Conservation (phyloP, 2,113 vertebrate genomes). For the Rhizomys pruinosus region DNA sequence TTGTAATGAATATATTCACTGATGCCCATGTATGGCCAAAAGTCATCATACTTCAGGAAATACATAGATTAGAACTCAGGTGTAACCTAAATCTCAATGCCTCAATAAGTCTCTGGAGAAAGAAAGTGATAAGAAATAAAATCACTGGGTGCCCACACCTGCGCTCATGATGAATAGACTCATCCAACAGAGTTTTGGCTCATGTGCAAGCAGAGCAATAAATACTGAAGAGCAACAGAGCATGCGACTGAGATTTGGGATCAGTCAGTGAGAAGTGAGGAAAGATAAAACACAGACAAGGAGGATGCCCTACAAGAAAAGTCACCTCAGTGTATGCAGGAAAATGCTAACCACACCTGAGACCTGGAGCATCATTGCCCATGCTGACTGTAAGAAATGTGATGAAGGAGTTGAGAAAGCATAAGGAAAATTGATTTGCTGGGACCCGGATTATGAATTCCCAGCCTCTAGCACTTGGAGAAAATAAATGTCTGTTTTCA, state of each 20-base stretch:
- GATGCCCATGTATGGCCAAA: background rate
- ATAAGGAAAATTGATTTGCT: background rate
- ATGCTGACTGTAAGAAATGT: background rate
- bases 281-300: background rate
- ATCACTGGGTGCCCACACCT: background rate
- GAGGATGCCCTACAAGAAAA: no score
- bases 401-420: background rate
- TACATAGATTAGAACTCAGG: background rate
- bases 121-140: slow-evolving; percentile 13
- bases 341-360: background rate
- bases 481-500: background rate
- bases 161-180: background rate
- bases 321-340: background rate
- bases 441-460: background rate
- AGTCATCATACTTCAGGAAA: background rate
- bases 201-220: background rate
- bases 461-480: background rate
- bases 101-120: background rate
- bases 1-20: background rate
- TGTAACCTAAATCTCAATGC: background rate
- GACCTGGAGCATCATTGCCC: background rate
- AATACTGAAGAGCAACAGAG: background rate
- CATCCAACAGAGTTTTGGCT: background rate
- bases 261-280: background rate
- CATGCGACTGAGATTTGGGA: background rate